Evolutionary conservation across 2,113 vertebrate species (phyloP).

Genomic region (Lichenostomus cassidix): DNA sequence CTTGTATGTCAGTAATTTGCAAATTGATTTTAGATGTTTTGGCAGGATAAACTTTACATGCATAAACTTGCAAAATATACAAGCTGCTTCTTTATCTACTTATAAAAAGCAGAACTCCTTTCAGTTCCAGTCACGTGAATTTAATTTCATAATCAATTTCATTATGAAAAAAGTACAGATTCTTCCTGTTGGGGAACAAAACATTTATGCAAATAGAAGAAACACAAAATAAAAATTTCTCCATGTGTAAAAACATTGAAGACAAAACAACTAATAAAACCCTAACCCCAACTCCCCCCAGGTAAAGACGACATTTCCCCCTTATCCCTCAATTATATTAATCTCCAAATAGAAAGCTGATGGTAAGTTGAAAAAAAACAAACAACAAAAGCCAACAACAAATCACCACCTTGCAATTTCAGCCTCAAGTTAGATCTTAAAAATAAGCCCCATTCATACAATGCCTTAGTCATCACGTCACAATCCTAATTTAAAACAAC

Average conservation of each 20-base stretch:
- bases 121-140: background rate
- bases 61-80: background rate
- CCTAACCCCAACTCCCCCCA: accelerated
- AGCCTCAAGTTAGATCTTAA: background rate
- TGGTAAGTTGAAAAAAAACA: background rate
- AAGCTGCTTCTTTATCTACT: background rate
- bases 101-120: background rate
- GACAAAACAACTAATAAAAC: background rate
- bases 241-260: background rate
- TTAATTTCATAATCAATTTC: background rate
- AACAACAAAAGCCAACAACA: background rate
- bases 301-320: background rate
- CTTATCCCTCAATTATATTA: background rate
- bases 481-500: constrained; percentile 7
- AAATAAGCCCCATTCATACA: background rate
- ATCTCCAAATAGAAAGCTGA: background rate
- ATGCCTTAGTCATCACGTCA: background rate
- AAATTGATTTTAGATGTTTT: constrained; percentile 37
- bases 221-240: background rate
- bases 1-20: background rate
- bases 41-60: background rate
- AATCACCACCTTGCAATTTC: background rate
- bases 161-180: background rate
- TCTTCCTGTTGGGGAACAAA: background rate
- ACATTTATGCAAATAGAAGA: background rate